Base-by-base conservation (phyloP, 2,888 invertebrate genomes). In the Apodemia mormo region DNA sequence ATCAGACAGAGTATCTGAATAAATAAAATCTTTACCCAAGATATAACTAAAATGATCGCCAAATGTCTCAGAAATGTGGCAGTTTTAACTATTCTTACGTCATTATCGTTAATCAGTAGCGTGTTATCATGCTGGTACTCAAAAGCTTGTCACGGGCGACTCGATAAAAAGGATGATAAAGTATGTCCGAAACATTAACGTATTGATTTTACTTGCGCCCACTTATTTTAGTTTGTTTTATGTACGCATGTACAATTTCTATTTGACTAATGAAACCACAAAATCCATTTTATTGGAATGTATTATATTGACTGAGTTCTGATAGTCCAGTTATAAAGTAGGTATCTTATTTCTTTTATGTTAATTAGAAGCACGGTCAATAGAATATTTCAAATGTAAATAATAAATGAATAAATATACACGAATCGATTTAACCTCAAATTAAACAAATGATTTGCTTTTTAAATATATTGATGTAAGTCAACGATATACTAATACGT, bases 81-180 rank as follows among this genome's bases (percentile, higher is more conserved):
- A 52, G 72, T 74, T 74, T 69, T 68, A 65, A 61, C 68, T 70
- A 73, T 69, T 73, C 64, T 66, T 67, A 69, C 70, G 72, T 77
- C 75, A 80, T 83, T 86, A 88, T 87, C 86, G 76, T 70, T 84
- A 87, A 89, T 90, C 89, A 86, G 88, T 85, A 85, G 85, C 84
- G 75, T 83, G 84, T 86, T 91, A 92, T 91, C 91, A 79, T 76
- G 75, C 78, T 75, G 79, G 77, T 80, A 83, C 82, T 81, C 75
- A 78, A 81, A 85, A 81, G 82, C 82, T 80, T 78, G 79, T 77
- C 80, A 80, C 79, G 79, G 84, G 83, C 81, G 82, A 80, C 74
- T 73, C 78, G 91, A 92, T 90, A 90, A 89, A 85, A 78, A 77
- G 76, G 69, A 74, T 73, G 90, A 91, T 91, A 90, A 87, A 80